These are phyloP conservation scores for Drosophila nannoptera DNA, from an alignment of 1,140 invertebrate genomes.

Conservation along the genomic window DNA sequence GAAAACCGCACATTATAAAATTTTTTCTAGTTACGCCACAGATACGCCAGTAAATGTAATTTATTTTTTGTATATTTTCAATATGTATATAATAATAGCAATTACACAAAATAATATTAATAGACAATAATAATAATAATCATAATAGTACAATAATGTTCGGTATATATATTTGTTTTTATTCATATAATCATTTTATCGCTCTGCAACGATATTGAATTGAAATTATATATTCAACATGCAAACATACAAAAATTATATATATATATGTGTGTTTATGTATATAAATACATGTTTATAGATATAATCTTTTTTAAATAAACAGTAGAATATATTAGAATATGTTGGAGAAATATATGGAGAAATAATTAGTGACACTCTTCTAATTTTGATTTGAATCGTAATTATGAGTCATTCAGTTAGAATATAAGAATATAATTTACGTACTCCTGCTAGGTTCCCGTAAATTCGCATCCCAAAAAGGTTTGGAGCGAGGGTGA, in stretches of 20 bases:
- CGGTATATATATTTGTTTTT: conserved; percentile 36
- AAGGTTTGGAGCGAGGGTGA: neutral
- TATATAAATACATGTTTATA: neutral
- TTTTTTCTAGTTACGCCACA: too few species aligned
- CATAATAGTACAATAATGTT: conserved; percentile 54
- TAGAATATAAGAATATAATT: conserved; percentile 5
- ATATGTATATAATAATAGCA: conserved; percentile 59
- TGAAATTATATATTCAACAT: conserved; percentile 38
- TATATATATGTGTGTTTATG: neutral
- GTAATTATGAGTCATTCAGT: conserved; percentile 13
- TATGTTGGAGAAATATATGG: neutral
- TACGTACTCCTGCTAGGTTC: neutral
- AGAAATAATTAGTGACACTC: conserved; percentile 9
- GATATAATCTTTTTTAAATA: conserved; percentile 8
- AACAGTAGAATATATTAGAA: conserved; percentile 8
- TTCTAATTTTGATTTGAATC: conserved; percentile 21
- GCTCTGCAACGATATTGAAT: conserved; percentile 20
- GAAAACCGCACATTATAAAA: too few species aligned
- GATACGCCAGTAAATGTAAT: conserved; percentile 31
- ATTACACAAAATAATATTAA: conserved; percentile 63
- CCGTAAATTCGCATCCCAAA: neutral
- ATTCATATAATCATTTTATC: conserved; percentile 30
- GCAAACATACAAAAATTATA: conserved; percentile 34
- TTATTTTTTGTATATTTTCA: conserved; percentile 61
- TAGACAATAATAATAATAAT: conserved; percentile 58